Conservation (phyloP, 2,113 vertebrate genomes). For the Psilopogon haemacephalus region DNA sequence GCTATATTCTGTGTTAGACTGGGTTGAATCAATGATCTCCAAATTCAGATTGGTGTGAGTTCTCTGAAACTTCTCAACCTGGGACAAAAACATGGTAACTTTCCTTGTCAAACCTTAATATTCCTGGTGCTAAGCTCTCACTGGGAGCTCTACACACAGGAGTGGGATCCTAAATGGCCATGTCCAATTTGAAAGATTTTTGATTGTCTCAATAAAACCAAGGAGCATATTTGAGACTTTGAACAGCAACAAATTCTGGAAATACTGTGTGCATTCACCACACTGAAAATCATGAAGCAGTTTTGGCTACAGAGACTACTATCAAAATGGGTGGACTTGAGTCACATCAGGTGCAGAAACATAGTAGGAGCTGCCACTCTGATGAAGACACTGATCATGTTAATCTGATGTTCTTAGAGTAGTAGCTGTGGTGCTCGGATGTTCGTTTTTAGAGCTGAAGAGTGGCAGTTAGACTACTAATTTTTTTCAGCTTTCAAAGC, state of each 20-base stretch:
- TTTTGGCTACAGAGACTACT: neutral
- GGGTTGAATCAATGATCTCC: accelerated
- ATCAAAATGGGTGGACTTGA: neutral
- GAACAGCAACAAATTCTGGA: neutral
- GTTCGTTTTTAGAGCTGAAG: neutral
- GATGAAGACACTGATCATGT: neutral
- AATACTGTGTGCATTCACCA: neutral
- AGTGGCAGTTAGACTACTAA: neutral
- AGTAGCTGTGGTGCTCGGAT: neutral
- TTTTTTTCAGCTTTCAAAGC: neutral
- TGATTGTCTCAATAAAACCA: neutral
- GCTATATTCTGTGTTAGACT: neutral
- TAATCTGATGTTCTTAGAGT: neutral
- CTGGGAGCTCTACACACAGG: neutral
- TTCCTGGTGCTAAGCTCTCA: neutral
- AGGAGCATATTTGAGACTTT: neutral
- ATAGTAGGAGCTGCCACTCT: neutral
- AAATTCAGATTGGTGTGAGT: neutral
- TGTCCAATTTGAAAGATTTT: neutral
- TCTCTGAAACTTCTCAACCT: neutral
- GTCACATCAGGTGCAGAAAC: neutral
- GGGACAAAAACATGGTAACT: neutral
- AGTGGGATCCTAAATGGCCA: neutral
- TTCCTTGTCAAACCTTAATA: neutral
- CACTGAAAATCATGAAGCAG: neutral